A percentile compares a stretch with the other conserved stretches of the same genome.
Evolutionary conservation across 2,888 invertebrate species (phyloP).

Genomic region (Alloplasta piceator): DNA sequence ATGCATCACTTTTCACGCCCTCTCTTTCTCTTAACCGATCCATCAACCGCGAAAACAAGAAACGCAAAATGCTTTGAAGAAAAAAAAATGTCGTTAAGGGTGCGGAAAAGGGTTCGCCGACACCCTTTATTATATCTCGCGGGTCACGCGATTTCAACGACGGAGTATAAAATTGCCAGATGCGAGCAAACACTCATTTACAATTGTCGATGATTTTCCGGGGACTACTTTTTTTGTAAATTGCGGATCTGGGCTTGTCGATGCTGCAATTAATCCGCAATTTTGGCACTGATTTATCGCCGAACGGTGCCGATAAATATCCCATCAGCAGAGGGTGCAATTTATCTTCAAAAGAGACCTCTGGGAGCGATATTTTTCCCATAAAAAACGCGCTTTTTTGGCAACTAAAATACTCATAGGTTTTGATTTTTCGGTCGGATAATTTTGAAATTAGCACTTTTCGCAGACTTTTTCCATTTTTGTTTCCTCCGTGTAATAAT

Average conservation of each 20-base stretch:
- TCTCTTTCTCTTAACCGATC: conserved; percentile 42
- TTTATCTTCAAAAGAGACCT: not conserved
- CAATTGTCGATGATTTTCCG: conserved; percentile 16
- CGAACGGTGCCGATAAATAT: conserved; percentile 25
- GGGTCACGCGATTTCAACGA: conserved; percentile 54
- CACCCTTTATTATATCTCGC: conserved; percentile 58
- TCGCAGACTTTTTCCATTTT: too few relatives aligned
- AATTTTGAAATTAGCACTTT: too few relatives aligned
- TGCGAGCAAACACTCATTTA: conserved; percentile 35
- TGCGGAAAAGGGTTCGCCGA: conserved; percentile 28
- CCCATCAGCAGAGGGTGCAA: not conserved
- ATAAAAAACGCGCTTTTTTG: not conserved
- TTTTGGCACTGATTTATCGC: conserved; percentile 19
- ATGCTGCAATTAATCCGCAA: conserved; percentile 2
- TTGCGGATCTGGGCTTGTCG: conserved; percentile 1
- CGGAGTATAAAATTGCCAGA: not conserved
- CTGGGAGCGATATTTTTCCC: not conserved
- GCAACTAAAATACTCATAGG: too few relatives aligned
- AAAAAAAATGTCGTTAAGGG: not conserved
- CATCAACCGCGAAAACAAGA: conserved; percentile 60
- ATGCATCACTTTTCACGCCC: conserved; percentile 59
- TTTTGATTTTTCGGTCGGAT: too few relatives aligned
- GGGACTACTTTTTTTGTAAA: conserved; percentile 2
- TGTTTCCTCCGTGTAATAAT: too few relatives aligned
- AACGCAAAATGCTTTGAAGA: not conserved